Base-by-base conservation (phyloP, 2,888 invertebrate species). In the Yponomeuta malinellus region DNA sequence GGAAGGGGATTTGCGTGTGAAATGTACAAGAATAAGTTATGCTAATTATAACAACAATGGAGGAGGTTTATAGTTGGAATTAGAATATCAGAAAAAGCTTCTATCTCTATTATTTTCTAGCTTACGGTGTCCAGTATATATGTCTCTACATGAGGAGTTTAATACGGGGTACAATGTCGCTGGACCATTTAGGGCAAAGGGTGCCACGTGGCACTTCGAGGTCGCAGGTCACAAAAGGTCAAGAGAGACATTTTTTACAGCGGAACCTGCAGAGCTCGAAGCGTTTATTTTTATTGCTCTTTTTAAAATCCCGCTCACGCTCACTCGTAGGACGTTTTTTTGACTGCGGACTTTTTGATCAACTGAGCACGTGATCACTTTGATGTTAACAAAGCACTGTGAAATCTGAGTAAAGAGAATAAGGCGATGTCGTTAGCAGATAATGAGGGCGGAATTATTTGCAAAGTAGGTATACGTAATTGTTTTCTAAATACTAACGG, bases 161-260 rank as follows among this genome's bases (percentile, higher is more conserved):
- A 59, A 59, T 59, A 59, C 52, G 52, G 52, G 52, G 15, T 12
- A 59, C 52, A 5, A 15, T 59, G 52, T 59, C 2, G 52, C 15
- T 59, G 52, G 3, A 59, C 6, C 52, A 12, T 59, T 59, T 15
- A 59, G 12, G 52, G 52, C 12, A 59, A 59, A 72, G 82, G 37
- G 65, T 63, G 75, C 86, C 90, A 88, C 89, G 90, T 88, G 89
- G 84, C 87, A 71, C 48, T 67, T 74, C 70, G 82, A 83, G 87
- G 87, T 88, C 85, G 84, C 78, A 83, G 86, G 85, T 87, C 85
- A 82, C 78, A 83, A 72, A 84, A 86, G 85, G 84, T 86, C 84
- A 85, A 82, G 79, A 77, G 31, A 31, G 78, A 79, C 74, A 71
- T 74, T 74, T 43, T 73, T 75, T 74, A 74, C 80, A 76, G 64